Evolutionary conservation across 2,888 invertebrate species (phyloP).

Genomic region (Clusia tigrina): DNA sequence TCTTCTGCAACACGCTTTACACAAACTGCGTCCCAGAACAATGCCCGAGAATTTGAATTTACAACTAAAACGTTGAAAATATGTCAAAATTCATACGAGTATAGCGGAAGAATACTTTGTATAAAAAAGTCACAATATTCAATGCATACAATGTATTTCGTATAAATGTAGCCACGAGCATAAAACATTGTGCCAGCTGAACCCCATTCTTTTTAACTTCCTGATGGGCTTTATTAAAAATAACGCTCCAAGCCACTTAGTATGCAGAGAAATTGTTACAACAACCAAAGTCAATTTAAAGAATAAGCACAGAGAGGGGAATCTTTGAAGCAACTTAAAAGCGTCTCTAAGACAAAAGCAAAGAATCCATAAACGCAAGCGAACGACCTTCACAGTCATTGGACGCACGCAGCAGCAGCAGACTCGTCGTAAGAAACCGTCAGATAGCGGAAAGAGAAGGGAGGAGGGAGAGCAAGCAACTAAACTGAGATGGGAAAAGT

Average conservation of each 20-base stretch:
- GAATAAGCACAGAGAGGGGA: conserved; percentile 25
- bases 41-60: too few species aligned
- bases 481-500: conserved; percentile 7
- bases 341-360: conserved; percentile 26
- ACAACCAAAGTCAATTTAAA: neutral
- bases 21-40: too few species aligned
- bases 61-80: too few species aligned
- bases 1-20: too few species aligned
- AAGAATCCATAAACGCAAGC: conserved; percentile 48
- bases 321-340: conserved; percentile 7
- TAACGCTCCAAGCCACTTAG: conserved; percentile 32
- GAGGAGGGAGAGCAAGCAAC: conserved; percentile 23
- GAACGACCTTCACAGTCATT: conserved; percentile 62
- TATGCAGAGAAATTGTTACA: conserved; percentile 22
- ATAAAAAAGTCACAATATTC: too few species aligned
- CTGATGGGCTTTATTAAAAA: conserved; percentile 30
- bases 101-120: too few species aligned
- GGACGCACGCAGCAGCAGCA: conserved; percentile 37
- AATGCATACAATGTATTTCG: too few species aligned
- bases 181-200: conserved; percentile 15
- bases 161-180: too few species aligned
- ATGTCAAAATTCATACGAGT: too few species aligned
- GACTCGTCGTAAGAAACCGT: neutral
- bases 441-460: conserved; percentile 26
- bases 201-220: conserved; percentile 24